Base-by-base conservation (phyloP, 2,797 vertebrate genomes). In the Aldrovandia affinis region DNA sequence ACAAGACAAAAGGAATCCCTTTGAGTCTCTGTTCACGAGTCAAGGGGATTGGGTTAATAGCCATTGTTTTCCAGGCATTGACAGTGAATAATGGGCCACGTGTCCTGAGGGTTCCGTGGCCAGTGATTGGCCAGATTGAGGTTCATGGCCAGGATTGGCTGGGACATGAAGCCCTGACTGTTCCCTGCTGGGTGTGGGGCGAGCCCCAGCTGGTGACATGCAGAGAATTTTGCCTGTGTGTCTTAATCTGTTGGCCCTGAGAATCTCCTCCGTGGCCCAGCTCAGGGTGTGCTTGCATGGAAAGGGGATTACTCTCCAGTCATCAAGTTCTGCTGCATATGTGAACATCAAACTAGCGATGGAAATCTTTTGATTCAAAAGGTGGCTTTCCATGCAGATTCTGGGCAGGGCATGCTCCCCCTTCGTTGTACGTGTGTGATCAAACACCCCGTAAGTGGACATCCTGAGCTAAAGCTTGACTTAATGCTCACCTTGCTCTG, bases 31-130 rank as follows among this genome's bases (percentile, higher is more conserved):
- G 3, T 25, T 10, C 30, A 42, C 59, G 65, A 80, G 47, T 80
- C 78, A 80, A 39, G 59, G 83, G 78, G 83, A 81, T 73, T 63
- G 61, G 61, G 30, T 73, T 70, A 81, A 70, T 70, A 50, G 78
- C 8, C 22, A 33, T 81, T 84, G 78, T 84, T 50, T 70, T 84
- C 80, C 63, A 73, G 63, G 4, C 30, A 65, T 47, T 55, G 78
- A 80, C 78, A 55, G 55, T 70, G 83, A 84, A 68, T 81, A 42
- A 55, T 80, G 54, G 78, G 61, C 83, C 83, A 70, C 78, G 44
- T 10, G 79, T 70, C 78, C 78, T 79, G 2, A 3, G 61, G 50
- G 63, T 70, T 55, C 28, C 77, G 39, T 84, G 83, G 77, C 55
- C 59, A 80, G 28, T 42, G 83, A 80, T 84, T 84, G 77, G 77